These are phyloP conservation scores for Drosophila rellima DNA, from an alignment of 2,888 invertebrate species.

Conservation along the genomic window DNA sequence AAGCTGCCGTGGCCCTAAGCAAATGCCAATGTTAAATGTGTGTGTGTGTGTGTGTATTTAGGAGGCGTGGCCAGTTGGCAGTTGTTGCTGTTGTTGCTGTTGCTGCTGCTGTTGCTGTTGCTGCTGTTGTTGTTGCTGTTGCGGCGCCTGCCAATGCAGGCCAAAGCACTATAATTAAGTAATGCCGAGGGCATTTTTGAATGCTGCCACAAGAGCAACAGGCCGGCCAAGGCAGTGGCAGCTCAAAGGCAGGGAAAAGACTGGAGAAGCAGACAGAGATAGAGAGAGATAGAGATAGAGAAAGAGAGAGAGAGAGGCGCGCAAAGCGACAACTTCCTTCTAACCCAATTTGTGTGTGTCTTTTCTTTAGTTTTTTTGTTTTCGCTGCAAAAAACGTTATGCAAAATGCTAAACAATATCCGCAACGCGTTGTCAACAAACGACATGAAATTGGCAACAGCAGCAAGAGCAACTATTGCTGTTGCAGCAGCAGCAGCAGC, in stretches of 20 bases:
- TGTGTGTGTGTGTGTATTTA: slow-evolving; percentile 30
- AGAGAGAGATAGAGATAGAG: not conserved
- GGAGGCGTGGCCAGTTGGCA: slow-evolving; percentile 73
- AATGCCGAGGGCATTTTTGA: slow-evolving; percentile 80
- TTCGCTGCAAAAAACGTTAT: slow-evolving; percentile 46
- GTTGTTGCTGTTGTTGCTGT: slow-evolving; percentile 43
- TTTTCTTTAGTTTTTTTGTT: slow-evolving; percentile 17
- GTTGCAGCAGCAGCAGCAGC: slow-evolving; percentile 29
- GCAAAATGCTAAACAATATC: slow-evolving; percentile 79
- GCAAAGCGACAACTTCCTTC: slow-evolving; percentile 72
- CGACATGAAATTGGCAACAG: slow-evolving; percentile 77
- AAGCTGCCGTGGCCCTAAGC: slow-evolving; percentile 61
- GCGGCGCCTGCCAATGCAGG: slow-evolving; percentile 75
- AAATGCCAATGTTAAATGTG: slow-evolving; percentile 39
- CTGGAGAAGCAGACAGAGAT: not conserved
- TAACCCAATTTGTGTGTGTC: slow-evolving; percentile 62
- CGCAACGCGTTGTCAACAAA: slow-evolving; percentile 78
- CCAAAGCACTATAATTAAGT: slow-evolving; percentile 85
- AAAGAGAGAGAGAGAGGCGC: not conserved
- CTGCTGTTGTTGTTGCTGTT: slow-evolving; percentile 48
- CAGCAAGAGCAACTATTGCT: slow-evolving; percentile 23
- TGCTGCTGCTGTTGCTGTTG: slow-evolving; percentile 46
- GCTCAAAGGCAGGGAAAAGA: not conserved
- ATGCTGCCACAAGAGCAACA: slow-evolving; percentile 54
- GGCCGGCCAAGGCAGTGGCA: slow-evolving; percentile 1